Base-by-base conservation (phyloP, 30 jellyfish, hydroid and myxozoan species). In the Aurelia sp. region DNA sequence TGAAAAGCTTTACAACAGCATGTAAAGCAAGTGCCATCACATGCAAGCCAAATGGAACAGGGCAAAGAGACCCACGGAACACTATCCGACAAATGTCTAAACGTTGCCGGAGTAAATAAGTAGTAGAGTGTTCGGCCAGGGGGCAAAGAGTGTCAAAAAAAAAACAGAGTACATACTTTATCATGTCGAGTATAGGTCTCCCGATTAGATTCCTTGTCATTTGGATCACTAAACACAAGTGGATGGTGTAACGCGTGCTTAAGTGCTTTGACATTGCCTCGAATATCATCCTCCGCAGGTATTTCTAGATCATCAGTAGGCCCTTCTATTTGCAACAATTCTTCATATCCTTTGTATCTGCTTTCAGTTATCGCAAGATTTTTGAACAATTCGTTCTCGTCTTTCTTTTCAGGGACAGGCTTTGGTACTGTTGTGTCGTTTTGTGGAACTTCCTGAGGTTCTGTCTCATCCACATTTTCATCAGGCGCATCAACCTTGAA, bases 261-360 rank as follows among this genome's bases (percentile, higher is more conserved):
- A 69, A 85, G 58, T 50, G 94, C 94, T 13, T 73, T 75, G 51
- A 85, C 27, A 67, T 74, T 75, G 5, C 83, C 94, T 11, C 71
- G 59, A 19, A 85, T 20, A 41, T 74, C 81, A 20, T 21, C 59
- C n/a, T 30, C 88, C 10, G 88, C 71, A 40, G 88, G 94, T 4
- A 75, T 52, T 30, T 85, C 94, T 21, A 57, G 47, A 51, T 58
- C 71, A 24, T 69, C 72, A 20, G 19, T 31, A 12, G 61, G 18
- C 6, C 81, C 86, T n/a, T 82, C 92, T 5, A 75, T 82, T 16
- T 72, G 52, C 4, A 82, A 58, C 40, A 82, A 52, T 5, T 82
- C 92, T 47, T 82, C 80, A 63, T 51, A 47, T 22, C 40, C 27
- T 3, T 79, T 69, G 21, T 47, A 15, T 13, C 31, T 4, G 18